Base-by-base conservation (phyloP, 35 echinoderm and acorn worm species). In the Stichopus chloronotus region DNA sequence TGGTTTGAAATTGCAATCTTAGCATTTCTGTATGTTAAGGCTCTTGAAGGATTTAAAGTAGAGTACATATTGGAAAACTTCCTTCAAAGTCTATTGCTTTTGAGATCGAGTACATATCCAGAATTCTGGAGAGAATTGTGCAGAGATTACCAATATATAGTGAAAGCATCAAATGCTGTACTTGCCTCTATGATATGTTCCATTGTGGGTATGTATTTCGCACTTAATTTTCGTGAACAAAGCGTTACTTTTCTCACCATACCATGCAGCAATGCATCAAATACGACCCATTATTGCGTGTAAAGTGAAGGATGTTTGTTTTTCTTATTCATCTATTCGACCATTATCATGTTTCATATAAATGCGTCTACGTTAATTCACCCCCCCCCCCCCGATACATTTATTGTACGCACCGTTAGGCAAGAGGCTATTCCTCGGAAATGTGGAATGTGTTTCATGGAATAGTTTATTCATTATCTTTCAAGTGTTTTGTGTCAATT, bases 41-140 rank as follows among this genome's bases (percentile, higher is more conserved):
- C 80, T 11, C 2, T 83, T 20, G 80, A 53, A 9, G 52, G 80
- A 14, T n/a, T 54, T 8, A 53, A 16, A 5, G 80, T 83, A 53
- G 52, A 53, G 14, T 55, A 83, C 52, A 16, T 83, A 55, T 83
- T 30, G 80, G 20, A 54, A 55, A 83, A 55, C 20, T 56, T 83
- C 16, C 7, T 19, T 9, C 7, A 56, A 6, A 83, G 56, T 55
- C 52, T 83, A 5, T 16, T 83, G 80, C 53, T 55, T 17, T 12
- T 83, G 80, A 53, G 12, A 53, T 83, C 80, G 6, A 53, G 20
- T 14, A 12, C 6, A 10, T 13, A 83, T 13, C 4, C 80, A 55
- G 53, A 83, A 16, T 83, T 83, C 80, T 83, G 80, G 80, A 10
- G 12, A 13, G 16, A 12, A 83, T 83, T 83, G 55, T 17, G 16